Percentiles rank a stretch among this genome's conserved stretches.
phyloP scores from a whole-genome alignment of 1,140 invertebrate genomes.

The Agrypnia vestita region DNA sequence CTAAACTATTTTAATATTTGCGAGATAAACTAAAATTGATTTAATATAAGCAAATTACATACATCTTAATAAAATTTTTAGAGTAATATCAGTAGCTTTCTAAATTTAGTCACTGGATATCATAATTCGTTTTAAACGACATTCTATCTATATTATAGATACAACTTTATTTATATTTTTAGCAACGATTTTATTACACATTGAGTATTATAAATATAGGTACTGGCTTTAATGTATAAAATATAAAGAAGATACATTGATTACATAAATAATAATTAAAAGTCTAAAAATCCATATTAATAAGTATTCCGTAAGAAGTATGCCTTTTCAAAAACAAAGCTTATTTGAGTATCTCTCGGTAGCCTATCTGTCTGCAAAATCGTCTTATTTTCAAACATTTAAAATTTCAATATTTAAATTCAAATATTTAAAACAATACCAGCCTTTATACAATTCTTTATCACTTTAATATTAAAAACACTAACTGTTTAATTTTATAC shows the following conservation, averaged over 20 bases:
- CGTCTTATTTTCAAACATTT: neutral
- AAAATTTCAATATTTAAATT: no score
- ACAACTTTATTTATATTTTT: conserved; percentile 26
- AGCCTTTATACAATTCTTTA: conserved; percentile 44
- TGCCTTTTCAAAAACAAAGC: no score
- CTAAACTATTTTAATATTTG: neutral
- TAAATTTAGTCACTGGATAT: conserved; percentile 47
- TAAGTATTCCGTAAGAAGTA: no score
- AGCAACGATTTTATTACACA: conserved; percentile 2
- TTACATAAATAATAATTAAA: conserved; percentile 9
- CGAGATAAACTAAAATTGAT: conserved; percentile 33
- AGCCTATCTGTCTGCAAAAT: no score
- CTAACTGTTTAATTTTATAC: conserved; percentile 15
- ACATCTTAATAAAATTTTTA: conserved; percentile 18
- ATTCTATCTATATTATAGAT: conserved; percentile 28
- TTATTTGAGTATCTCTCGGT: no score
- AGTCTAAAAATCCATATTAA: no score
- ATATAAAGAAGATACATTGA: conserved; percentile 12
- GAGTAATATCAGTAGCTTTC: conserved; percentile 12
- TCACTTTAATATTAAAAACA: conserved; percentile 23
- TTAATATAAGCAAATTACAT: conserved; percentile 17
- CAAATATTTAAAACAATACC: conserved; percentile 21
- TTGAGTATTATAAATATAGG: conserved; percentile 57
- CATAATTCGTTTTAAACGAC: conserved; percentile 55
- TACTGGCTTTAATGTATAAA: conserved; percentile 53